Evolutionary conservation across 2,113 vertebrate genomes (phyloP).

Genomic region (Rhynchomys soricoides): DNA sequence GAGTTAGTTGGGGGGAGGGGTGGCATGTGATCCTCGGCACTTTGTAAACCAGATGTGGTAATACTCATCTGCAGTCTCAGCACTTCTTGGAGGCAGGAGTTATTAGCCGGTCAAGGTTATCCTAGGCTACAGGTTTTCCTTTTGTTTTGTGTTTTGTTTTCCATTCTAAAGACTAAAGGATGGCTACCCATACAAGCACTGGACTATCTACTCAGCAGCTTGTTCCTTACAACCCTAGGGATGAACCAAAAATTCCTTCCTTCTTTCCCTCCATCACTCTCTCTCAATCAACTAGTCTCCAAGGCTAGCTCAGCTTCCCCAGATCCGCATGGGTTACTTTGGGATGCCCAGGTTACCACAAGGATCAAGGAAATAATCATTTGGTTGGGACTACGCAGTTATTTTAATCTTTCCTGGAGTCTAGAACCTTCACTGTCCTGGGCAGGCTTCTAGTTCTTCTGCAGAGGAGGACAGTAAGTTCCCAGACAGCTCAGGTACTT

Average conservation of each 20-base stretch:
- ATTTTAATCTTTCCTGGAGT: slow-evolving; percentile 30
- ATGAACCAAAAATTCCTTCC: background rate
- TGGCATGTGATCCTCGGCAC: background rate
- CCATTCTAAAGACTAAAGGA: background rate
- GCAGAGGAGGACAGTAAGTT: background rate
- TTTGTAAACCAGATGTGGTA: background rate
- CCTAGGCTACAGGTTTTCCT: background rate
- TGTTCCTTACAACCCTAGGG: background rate
- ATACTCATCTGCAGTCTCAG: background rate
- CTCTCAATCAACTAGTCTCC: background rate
- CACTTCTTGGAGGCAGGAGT: too few species aligned
- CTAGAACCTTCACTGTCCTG: slow-evolving; percentile 1
- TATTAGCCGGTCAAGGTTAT: background rate
- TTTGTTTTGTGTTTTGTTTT: background rate
- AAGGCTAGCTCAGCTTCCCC: background rate
- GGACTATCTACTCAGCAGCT: background rate
- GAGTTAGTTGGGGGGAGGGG: background rate
- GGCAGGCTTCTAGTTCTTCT: background rate
- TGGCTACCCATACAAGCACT: background rate
- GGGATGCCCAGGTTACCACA: background rate
- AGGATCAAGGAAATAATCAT: background rate
- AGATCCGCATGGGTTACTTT: background rate
- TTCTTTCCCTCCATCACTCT: background rate
- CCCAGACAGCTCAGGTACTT: background rate
- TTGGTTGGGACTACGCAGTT: background rate